Base-by-base conservation (phyloP, 2,113 vertebrate genomes). In the Anolis sagrei region DNA sequence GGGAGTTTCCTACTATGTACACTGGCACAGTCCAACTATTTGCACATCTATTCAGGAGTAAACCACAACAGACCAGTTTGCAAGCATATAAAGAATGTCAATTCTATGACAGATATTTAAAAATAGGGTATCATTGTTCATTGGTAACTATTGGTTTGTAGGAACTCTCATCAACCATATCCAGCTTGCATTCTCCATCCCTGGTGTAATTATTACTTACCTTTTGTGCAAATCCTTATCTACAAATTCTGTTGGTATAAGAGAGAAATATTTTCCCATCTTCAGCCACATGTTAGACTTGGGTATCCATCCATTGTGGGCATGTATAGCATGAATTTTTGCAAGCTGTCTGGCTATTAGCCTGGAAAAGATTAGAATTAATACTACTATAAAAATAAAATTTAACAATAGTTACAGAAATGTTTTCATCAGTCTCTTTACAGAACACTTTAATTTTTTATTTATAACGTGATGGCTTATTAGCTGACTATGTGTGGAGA, bases 291-390 rank as follows among this genome's bases (percentile, higher is more conserved):
- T 81, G 92, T 99, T 98, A 69, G 99, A 98, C 89, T 98, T 99
- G 23, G 98, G 99, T 77, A 99, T 97, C 98, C 98, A 99, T 89
- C 98, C 99, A 72, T 99, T 99, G 88, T 99, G 99, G 36, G 99
- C 98, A 89, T 99, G 99, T 88, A 99, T 99, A 90, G 97, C 97
- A 76, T 99, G 98, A 90, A 99, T 99, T 95, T 98, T 99, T 87
- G 98, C 98, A 92, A 99, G 96, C 88, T 99, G 98, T 82, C 97
- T 96, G n/a, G 98, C 98, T 94, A 99, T 99, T 21, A 98, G 96
- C 88, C 99, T 99, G 89, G 39, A 92, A 88, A 76, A 90, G 83
- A 88, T 62, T 87, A 93, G 90, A 69, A 58, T 14, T 79, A 32
- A 72, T 11, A 54, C 10, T 32, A 49, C 29, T n/a, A 49, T 44